Conservation (phyloP, 2,888 invertebrate species). For the Lapara coniferarum region DNA sequence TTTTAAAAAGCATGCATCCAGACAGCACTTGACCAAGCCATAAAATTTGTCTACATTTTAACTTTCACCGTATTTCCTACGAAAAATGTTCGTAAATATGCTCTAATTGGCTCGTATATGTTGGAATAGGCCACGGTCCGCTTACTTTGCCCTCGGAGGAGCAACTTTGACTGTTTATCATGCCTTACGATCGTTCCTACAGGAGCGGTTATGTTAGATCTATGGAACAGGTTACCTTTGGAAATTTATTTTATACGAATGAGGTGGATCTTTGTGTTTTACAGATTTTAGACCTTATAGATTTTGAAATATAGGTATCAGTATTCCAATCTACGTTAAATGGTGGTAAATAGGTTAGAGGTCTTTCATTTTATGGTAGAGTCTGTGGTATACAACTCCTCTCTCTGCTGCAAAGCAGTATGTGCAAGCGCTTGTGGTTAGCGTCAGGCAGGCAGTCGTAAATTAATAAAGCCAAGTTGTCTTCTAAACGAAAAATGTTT, state of each 20-base stretch:
- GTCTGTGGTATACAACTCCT: too few relatives aligned
- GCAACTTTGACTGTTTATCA: slow-evolving; percentile 35
- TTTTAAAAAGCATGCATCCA: too few relatives aligned
- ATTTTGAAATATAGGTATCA: neutral
- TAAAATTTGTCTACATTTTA: too few relatives aligned
- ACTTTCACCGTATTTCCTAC: neutral
- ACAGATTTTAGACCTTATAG: too few relatives aligned
- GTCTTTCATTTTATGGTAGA: too few relatives aligned
- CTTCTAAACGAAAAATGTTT: too few relatives aligned
- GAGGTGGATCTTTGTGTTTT: neutral
- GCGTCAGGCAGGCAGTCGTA: too few relatives aligned
- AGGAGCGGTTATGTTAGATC: slow-evolving; percentile 55
- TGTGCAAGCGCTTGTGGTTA: too few relatives aligned
- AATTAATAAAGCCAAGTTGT: too few relatives aligned
- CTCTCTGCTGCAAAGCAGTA: too few relatives aligned
- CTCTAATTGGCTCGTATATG: slow-evolving; percentile 35
- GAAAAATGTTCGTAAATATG: neutral
- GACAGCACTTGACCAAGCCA: too few relatives aligned
- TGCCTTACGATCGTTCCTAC: slow-evolving; percentile 54
- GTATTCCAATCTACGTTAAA: neutral
- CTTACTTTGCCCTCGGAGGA: slow-evolving; percentile 32
- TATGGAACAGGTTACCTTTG: slow-evolving; percentile 39
- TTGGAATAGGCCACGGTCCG: slow-evolving; percentile 33
- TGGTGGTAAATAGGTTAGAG: too few relatives aligned
- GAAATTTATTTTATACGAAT: neutral